Evolutionary conservation across 1,140 invertebrate species (phyloP), one percentile per base, ranked within the genome.

Genomic region (Pachyrhynchus sulphureomaculatus): DNA sequence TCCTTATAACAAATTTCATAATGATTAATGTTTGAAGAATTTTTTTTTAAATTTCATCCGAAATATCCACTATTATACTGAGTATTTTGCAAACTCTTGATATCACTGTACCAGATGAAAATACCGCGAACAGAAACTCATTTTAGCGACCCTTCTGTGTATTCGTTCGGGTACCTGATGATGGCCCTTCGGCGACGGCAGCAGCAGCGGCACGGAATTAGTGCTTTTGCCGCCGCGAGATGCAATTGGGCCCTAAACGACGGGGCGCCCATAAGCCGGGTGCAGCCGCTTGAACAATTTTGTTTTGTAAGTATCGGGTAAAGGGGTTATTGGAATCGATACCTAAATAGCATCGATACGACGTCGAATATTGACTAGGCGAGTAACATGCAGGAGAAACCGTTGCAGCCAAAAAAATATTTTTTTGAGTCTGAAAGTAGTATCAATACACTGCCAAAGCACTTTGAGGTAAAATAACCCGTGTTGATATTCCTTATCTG

Each of bases 201-300:
- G 8, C 17, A 42, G 17, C 39, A 42, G 15, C 39, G 39, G 8
- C 17, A 42, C 39, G 17, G 39, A 42, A 42, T 42, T 42, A 42
- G 45, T 32, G 24, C n/a, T 48, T 48, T 48, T 29, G 26, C 26
- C n/a, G 21, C 41, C 24, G 45, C 45, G 45, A 32, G 6, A 26
- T 32, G 1, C 45, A 48, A 48, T 48, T 48, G 23, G 45, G 45
- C 24, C 45, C 18, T 18, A 29, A 42, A 42, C 45, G 10, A 24
- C 45, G 45, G 45, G 45, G 45, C 23, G 45, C 24, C 45, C 45
- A 15, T 32, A 45, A 48, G 45, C 45, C 45, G 45, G 45, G 23
- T 48, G 45, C 45, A 48, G 8, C 20, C 20, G 37, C 20, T 9
- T 20, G 15, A 10, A 20, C 37, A 10, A 10, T 41, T 10, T 17